phyloP scores from a whole-genome alignment of 1,140 invertebrate species.

The Meloidogyne floridensis region DNA sequence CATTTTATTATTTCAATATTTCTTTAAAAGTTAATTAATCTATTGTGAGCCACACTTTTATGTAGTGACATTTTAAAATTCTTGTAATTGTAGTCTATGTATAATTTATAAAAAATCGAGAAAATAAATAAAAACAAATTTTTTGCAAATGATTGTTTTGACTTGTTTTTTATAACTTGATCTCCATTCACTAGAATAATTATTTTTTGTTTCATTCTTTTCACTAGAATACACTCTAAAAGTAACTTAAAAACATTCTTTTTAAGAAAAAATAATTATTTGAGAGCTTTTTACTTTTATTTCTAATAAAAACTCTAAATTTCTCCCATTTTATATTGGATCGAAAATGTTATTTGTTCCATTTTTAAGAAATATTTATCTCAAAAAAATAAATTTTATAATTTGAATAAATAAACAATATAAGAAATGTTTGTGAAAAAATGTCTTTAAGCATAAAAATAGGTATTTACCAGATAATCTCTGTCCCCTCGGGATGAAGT shows the following conservation, averaged over 20 bases:
- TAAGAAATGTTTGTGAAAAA: background rate
- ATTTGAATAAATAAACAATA: background rate
- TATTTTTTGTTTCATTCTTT: background rate
- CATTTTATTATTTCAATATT: no score
- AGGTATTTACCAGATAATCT: no score
- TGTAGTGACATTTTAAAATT: no score
- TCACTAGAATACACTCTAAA: background rate
- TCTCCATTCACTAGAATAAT: background rate
- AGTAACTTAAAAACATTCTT: background rate
- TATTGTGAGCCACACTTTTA: no score
- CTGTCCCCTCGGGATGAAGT: no score
- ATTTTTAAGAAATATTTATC: background rate
- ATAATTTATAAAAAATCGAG: background rate
- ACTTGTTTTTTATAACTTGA: background rate
- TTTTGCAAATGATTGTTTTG: background rate
- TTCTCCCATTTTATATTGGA: background rate
- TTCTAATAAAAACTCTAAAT: background rate
- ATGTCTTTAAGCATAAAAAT: no score
- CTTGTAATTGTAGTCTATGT: background rate
- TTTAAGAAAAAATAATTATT: constrained; percentile 5
- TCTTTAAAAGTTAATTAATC: no score
- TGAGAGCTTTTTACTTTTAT: background rate
- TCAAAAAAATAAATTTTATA: background rate
- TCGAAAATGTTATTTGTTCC: no score
- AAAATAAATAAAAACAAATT: background rate